A percentile compares a stretch with the other conserved stretches of the same genome.
Evolutionary conservation across 2,797 vertebrate genomes (phyloP).

Genomic region (Sylvia borin): DNA sequence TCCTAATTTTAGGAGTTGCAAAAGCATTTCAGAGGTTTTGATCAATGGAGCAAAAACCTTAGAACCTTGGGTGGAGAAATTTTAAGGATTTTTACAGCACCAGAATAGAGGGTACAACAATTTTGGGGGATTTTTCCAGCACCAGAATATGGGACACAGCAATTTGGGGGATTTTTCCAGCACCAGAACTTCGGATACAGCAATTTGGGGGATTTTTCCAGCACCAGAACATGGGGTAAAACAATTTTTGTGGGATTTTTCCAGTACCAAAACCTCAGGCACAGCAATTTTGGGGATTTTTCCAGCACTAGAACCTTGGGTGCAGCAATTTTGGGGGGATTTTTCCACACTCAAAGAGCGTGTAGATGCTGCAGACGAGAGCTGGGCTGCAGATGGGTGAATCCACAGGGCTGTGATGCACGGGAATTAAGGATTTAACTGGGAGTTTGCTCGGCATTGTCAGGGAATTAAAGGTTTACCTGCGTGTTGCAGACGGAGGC

Average conservation of each 20-base stretch:
- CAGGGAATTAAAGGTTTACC: slow-evolving; percentile 62
- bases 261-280: accelerated
- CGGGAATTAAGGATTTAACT: slow-evolving; percentile 24
- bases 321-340: not conserved
- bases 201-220: not conserved
- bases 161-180: not conserved
- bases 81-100: not conserved
- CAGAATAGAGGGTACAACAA: accelerated
- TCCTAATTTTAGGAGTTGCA: not conserved
- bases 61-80: accelerated
- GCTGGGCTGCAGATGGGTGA: not conserved
- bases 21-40: not conserved
- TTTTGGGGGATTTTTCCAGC: not conserved
- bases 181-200: accelerated
- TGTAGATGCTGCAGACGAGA: not conserved
- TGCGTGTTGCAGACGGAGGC: not conserved
- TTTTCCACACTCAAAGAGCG: accelerated
- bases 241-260: not conserved
- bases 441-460: slow-evolving; percentile 15
- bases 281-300: not conserved
- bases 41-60: not conserved
- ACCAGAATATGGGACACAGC: accelerated
- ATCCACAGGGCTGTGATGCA: accelerated
- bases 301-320: not conserved
- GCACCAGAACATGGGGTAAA: not conserved